These are phyloP conservation scores for Babylonia areolata DNA, from an alignment of 1,140 invertebrate genomes.

Conservation along the genomic window DNA sequence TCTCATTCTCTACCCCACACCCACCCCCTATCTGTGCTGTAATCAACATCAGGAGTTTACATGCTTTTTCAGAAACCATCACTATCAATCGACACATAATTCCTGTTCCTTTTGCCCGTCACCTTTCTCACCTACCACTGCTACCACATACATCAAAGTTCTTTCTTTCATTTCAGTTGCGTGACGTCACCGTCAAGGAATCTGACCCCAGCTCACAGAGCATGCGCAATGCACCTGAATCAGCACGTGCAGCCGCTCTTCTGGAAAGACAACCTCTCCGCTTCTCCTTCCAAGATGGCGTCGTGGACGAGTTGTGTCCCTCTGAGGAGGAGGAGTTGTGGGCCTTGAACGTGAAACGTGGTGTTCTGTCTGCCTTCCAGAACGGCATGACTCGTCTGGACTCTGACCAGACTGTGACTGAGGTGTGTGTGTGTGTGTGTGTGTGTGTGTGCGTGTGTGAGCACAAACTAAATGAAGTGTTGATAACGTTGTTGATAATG, in stretches of 20 bases:
- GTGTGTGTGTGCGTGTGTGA: constrained; percentile 6
- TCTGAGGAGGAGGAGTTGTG: constrained; percentile 82
- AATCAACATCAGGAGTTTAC: too few relatives aligned
- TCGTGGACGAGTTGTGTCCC: constrained; percentile 75
- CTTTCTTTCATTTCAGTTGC: constrained; percentile 25
- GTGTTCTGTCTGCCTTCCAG: constrained; percentile 89
- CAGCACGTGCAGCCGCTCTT: constrained; percentile 36
- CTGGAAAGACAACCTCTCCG: constrained; percentile 78
- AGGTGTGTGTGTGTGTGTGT: constrained; percentile 21
- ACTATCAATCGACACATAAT: too few relatives aligned
- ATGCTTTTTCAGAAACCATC: too few relatives aligned
- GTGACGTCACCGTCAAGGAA: constrained; percentile 51
- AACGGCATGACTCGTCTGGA: constrained; percentile 88
- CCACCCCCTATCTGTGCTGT: too few relatives aligned
- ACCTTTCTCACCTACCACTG: too few relatives aligned
- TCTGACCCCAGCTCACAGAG: constrained; percentile 39
- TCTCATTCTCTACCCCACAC: too few relatives aligned
- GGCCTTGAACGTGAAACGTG: constrained; percentile 91
- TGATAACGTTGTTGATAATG: too few relatives aligned
- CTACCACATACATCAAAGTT: too few relatives aligned
- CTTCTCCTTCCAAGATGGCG: constrained; percentile 77
- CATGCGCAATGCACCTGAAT: constrained; percentile 31
- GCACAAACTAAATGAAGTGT: too few relatives aligned
- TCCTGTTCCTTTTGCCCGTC: too few relatives aligned
- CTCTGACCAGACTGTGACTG: constrained; percentile 76